Evolutionary conservation across 2,888 invertebrate genomes (phyloP).

Genomic region (Seira ritae): DNA sequence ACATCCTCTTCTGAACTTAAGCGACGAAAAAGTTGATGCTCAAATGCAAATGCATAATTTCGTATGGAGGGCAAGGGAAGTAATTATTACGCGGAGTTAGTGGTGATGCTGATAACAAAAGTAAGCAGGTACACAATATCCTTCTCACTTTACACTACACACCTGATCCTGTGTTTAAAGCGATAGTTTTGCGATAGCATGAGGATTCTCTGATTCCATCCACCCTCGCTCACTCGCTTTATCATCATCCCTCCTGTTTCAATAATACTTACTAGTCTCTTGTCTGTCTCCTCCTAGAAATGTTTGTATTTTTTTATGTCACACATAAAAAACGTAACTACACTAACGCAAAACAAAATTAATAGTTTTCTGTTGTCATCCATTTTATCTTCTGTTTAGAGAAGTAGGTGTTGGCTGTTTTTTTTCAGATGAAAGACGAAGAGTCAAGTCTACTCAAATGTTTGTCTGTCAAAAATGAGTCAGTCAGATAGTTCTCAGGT

Average conservation of each 20-base stretch:
- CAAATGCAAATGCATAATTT: slow-evolving; percentile 14
- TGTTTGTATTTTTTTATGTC: not conserved
- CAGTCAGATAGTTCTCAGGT: no score
- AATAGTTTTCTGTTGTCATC: slow-evolving; percentile 7
- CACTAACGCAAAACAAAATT: not conserved
- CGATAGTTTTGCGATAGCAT: not conserved
- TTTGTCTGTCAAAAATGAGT: no score
- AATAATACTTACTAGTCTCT: not conserved
- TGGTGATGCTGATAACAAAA: slow-evolving; percentile 41
- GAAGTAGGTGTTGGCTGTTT: no score
- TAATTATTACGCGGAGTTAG: slow-evolving; percentile 35
- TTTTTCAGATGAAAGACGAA: no score
- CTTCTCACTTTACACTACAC: slow-evolving; percentile 34
- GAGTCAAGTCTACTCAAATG: no score
- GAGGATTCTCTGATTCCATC: not conserved
- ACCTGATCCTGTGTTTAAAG: not conserved
- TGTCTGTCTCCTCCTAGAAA: not conserved
- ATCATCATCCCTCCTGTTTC: not conserved
- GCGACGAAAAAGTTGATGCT: not conserved
- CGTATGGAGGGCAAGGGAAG: slow-evolving; percentile 57
- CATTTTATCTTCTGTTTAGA: not conserved
- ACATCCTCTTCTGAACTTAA: not conserved
- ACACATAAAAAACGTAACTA: not conserved
- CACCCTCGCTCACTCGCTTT: not conserved
- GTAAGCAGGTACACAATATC: slow-evolving; percentile 50